A percentile compares a stretch with the other conserved stretches of the same genome.
Evolutionary conservation across 2,888 invertebrate species (phyloP).

Genomic region (Schizotus pectinicornis): DNA sequence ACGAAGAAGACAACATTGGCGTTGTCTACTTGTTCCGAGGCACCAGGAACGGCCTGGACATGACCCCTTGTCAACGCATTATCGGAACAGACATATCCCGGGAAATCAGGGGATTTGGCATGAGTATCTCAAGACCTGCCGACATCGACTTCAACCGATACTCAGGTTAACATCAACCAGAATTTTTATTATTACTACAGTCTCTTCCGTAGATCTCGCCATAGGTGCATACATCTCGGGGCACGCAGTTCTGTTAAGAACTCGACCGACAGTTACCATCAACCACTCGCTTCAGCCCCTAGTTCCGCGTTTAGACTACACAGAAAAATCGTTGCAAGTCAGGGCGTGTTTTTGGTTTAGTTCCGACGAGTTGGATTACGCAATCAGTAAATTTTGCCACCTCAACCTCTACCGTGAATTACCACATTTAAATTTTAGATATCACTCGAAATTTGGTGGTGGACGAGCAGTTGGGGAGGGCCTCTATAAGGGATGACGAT

Average conservation of each 20-base stretch:
- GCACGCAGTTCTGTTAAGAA: constrained; percentile 62
- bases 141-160: constrained; percentile 69
- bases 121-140: constrained; percentile 64
- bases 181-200: background rate
- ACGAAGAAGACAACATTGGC: constrained; percentile 65
- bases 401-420: background rate
- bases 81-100: constrained; percentile 42
- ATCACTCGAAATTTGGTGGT: constrained; percentile 30
- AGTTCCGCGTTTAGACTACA: constrained; percentile 5
- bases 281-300: constrained; percentile 22
- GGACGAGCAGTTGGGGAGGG: constrained; percentile 33
- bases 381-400: background rate
- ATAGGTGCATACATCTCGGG: constrained; percentile 67
- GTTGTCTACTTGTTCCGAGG: constrained; percentile 71
- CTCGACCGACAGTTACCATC: constrained; percentile 52
- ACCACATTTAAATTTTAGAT: constrained; percentile 18
- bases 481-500: constrained; percentile 11
- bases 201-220: constrained; percentile 62
- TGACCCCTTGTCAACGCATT: constrained; percentile 61
- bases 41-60: constrained; percentile 57
- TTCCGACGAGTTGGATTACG: background rate
- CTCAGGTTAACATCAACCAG: constrained; percentile 59
- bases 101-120: constrained; percentile 64
- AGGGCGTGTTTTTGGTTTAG: constrained; percentile 10
- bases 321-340: constrained; percentile 6